Base-by-base conservation (phyloP, 2,888 invertebrate genomes). In the Andricus curvator region DNA sequence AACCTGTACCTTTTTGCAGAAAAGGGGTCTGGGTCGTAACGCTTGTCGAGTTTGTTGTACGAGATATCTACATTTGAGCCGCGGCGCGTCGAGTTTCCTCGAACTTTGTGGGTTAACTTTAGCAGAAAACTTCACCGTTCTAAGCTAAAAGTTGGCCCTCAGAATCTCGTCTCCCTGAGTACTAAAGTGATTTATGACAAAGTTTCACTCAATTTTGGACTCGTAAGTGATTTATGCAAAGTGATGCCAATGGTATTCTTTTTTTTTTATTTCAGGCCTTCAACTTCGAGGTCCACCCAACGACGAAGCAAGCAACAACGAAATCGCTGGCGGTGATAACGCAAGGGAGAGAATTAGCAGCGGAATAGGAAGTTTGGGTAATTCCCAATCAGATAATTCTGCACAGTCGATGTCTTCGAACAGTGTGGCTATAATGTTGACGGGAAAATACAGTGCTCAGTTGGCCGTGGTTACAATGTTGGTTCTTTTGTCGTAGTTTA, bases 381-480 rank as follows among this genome's bases (percentile, higher is more conserved):
- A 85, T 78, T 86, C 86, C 62, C 87, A 88, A 85, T 86, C 87
- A 76, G 91, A 91, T 83, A 91, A 90, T 80, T 89, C 89, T 22
- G 88, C 91, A 41, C 90, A 90, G 80, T 91, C 91, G 74, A 91
- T 91, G 89, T 91, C 91, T 17, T 91, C 91, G 74, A 89, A 86
- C 79, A 88, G 87, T 82, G 81, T 86, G 15, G 84, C 84, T 68
- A 78, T 83, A 81, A 78, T 85, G 67, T 82, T 83, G 77, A 77
- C 80, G 66, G 74, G 81, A 25, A 84, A 82, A 80, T 82, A 83
- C 51, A 82, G 81, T 77, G 80, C 82, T 22, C 78, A 80, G 60
- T 81, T 84, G 20, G 82, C 86, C 56, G 87, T 84, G 82, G 83
- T 86, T 81, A 85, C 88, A 78, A 78, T 87, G 6, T 81, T 88